Evolutionary conservation across 2,888 invertebrate species (phyloP), one percentile per base, ranked within the genome.

Genomic region (Tetranychus truncatus): DNA sequence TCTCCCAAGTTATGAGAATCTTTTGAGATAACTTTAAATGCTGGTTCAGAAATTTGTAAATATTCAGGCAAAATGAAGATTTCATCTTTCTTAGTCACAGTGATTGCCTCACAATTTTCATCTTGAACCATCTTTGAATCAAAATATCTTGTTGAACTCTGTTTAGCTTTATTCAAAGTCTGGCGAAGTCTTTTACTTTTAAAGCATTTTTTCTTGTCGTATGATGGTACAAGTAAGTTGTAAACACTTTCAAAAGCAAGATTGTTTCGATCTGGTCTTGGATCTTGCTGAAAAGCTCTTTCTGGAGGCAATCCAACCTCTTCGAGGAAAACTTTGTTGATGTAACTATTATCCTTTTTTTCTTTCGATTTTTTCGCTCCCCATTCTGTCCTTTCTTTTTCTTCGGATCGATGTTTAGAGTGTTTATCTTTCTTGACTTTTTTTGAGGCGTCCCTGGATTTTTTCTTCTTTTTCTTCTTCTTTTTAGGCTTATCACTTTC

Each of bases 231-330:
- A 74, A 82, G 81, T 24, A 79, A 78, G 75, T 80, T 81, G 76
- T 82, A 82, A 44, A 83, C 77, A 44, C 81, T 80, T 45, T 80
- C 81, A 79, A 81, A 83, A 6, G 79, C 79, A 77, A 80, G 79
- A 75, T 82, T 81, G 72, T 81, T 80, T 74, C 76, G 77, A 77
- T 83, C 82, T 8, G 80, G 71, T 74, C 78, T 80, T 18, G 80
- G 76, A 78, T 83, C 83, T 20, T 82, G 74, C 73, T 80, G 78
- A 76, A 78, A 83, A 6, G 82, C 81, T 78, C 80, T 76, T 75
- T 81, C 80, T 11, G 80, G 78, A 15, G 20, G 34, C 8, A 76
- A 20, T 44, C 72, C 72, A 34, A 34, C 34, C 18, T 72, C 72
- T 6, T 44, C 72, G 6, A 72, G 34, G 20, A 72, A 72, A 3